Evolutionary conservation across 2,797 vertebrate species (phyloP).

Genomic region (Melanotaenia trifasciata): DNA sequence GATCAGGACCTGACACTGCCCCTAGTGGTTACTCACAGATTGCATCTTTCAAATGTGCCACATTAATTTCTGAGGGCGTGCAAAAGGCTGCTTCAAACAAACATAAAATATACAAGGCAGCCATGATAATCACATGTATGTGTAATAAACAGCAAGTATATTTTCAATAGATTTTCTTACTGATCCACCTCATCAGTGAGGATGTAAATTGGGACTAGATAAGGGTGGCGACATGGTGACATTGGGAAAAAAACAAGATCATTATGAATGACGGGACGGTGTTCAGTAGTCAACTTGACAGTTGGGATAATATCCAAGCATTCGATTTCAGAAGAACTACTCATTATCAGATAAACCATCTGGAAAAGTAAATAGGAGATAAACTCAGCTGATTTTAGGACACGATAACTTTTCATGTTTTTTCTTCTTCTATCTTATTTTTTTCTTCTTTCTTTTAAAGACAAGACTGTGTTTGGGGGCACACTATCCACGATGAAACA

Average conservation of each 20-base stretch:
- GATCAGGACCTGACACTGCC: too few species aligned
- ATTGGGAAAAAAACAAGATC: background rate
- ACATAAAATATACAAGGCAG: too few species aligned
- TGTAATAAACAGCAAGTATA: too few species aligned
- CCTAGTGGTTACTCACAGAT: too few species aligned
- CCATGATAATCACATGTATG: too few species aligned
- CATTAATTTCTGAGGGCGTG: too few species aligned
- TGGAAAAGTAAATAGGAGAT: background rate
- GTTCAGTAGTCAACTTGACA: background rate
- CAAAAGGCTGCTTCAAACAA: too few species aligned
- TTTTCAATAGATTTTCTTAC: too few species aligned
- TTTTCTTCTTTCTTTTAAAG: background rate
- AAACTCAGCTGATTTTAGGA: background rate
- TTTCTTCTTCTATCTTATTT: background rate
- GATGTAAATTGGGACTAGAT: background rate
- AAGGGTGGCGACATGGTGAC: background rate
- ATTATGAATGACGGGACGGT: background rate
- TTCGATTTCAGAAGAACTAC: background rate
- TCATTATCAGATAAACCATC: background rate
- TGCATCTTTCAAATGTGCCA: too few species aligned
- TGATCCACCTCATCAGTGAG: too few species aligned
- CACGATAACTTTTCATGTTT: background rate
- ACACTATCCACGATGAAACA: background rate
- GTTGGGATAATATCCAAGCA: background rate
- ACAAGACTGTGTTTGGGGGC: background rate